These are phyloP conservation scores for Probosciger aterrimus DNA, from an alignment of 2,113 vertebrate species.

Conservation along the genomic window DNA sequence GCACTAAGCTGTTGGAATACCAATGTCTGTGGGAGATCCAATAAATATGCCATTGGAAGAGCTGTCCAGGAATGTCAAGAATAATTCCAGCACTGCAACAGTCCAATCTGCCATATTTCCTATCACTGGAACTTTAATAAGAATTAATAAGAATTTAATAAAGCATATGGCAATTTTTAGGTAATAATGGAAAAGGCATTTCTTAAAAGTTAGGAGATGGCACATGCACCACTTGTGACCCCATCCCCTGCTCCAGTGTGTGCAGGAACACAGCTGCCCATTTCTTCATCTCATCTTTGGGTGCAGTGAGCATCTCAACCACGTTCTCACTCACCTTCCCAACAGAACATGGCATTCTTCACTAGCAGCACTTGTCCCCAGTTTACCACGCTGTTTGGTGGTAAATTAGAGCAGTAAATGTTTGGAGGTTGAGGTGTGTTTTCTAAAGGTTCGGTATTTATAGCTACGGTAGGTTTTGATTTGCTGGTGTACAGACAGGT, in stretches of 20 bases:
- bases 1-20: not conserved
- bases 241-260: accelerated
- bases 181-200: not conserved
- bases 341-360: not conserved
- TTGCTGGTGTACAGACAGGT: not conserved
- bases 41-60: not conserved
- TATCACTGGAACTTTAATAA: not conserved
- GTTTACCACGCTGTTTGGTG: not conserved
- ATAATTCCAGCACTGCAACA: not conserved
- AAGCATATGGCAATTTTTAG: not conserved
- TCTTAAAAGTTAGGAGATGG: not conserved
- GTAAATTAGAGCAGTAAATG: not conserved
- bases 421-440: not conserved
- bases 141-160: no score
- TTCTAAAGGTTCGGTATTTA: not conserved
- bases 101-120: not conserved
- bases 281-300: not conserved
- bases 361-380: not conserved
- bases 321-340: not conserved
- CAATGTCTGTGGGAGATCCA: not conserved
- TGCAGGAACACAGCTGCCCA: not conserved
- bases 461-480: not conserved
- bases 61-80: not conserved
- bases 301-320: not conserved
- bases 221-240: accelerated